Conservation (phyloP, 2,888 invertebrate species). For the Thyatira batis region DNA sequence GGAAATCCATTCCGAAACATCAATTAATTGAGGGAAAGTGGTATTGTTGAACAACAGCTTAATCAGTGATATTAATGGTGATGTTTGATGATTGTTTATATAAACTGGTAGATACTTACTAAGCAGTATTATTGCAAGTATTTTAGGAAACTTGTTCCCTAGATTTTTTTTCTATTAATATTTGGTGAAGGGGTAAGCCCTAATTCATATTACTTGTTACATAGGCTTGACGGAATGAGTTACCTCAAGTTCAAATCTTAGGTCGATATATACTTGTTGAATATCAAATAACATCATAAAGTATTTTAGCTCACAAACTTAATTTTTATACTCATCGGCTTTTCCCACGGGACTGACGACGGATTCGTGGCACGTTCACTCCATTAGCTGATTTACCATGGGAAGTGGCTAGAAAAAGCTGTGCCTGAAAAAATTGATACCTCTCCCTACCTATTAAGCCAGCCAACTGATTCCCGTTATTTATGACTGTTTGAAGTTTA, state of each 20-base stretch:
- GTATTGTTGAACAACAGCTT: too few relatives aligned
- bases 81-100: too few relatives aligned
- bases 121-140: too few relatives aligned
- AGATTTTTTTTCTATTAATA: too few relatives aligned
- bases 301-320: conserved; percentile 43
- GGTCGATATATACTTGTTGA: conserved; percentile 53
- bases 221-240: too few relatives aligned
- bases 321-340: conserved; percentile 50
- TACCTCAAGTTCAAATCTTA: conserved; percentile 18
- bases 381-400: conserved; percentile 66
- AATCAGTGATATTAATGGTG: too few relatives aligned
- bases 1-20: too few relatives aligned
- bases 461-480: conserved; percentile 14
- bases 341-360: conserved; percentile 25
- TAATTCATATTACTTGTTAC: too few relatives aligned
- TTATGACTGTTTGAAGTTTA: conserved; percentile 4
- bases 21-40: too few relatives aligned
- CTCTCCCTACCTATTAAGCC: conserved; percentile 25
- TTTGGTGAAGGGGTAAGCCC: too few relatives aligned
- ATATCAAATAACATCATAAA: conserved; percentile 30
- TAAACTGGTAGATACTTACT: too few relatives aligned
- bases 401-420: conserved; percentile 49
- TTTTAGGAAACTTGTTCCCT: too few relatives aligned
- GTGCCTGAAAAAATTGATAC: conserved; percentile 40
- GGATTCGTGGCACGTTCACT: conserved; percentile 58